Base-by-base conservation (phyloP, 2,113 vertebrate species). In the Meles meles region DNA sequence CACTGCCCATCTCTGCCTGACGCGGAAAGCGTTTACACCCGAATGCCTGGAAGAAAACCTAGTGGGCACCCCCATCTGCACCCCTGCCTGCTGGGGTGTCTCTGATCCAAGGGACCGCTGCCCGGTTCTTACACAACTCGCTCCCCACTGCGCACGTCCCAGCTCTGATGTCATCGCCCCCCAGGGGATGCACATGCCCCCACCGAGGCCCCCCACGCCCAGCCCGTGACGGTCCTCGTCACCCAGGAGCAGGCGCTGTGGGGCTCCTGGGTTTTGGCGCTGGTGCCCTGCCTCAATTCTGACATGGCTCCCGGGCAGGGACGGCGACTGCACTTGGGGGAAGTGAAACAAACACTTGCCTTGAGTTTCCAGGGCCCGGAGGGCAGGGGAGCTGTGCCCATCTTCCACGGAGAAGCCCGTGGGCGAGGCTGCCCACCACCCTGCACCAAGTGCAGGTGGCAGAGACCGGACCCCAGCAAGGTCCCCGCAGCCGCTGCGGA, bases 151-250 rank as follows among this genome's bases (percentile, higher is more conserved):
- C 4, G 1, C 7, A 21, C 1, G 34, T 17, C 23, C 59, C 4
- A 21, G 5, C 44, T 21, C 74, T 4, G 25, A 23, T 3, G 44
- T 29, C 74, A 14, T 6, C 0, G 14, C 31, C 72, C 87, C 57
- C 25, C 2, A 10, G 57, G 1, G 0, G n/a, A n/a, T 3, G 6
- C 59, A 17, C 25, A 1, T 10, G 6, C 34, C 23, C 59, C 6
- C 0, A 15, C 17, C 5, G 25, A 67, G 44, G 23, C 42, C 21
- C 42, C 59, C 10, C 21, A 18, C 0, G 34, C 34, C 21, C 42
- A 4, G 34, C 49, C 42, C 2, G 0, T 65, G 44, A 15, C 1
- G 1, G 44, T 14, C 47, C 74, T 55, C 18, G 0, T 21, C 74
- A 23, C 34, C 11, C 2, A 10, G 5, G 34, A 47, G 31, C 34